phyloP scores from a whole-genome alignment of 1,140 invertebrate genomes.

The Zaprionus lachaisei region DNA sequence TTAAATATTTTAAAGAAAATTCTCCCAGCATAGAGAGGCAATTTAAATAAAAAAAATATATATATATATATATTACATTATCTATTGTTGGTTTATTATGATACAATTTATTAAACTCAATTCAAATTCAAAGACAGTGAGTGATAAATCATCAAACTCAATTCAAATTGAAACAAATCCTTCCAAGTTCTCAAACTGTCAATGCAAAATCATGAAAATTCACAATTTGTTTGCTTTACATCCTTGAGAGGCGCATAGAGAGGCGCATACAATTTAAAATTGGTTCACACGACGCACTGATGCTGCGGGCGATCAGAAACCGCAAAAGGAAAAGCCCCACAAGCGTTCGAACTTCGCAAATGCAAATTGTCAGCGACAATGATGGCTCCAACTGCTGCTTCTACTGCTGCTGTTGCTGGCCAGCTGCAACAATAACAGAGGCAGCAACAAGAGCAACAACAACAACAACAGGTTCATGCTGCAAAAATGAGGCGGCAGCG shows the following conservation, averaged over 20 bases:
- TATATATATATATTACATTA: no score
- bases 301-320: slow-evolving; percentile 28
- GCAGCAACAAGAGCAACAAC: slow-evolving; percentile 35
- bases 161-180: no score
- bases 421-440: slow-evolving; percentile 57
- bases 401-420: slow-evolving; percentile 53
- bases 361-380: slow-evolving; percentile 59
- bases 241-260: slow-evolving; percentile 25
- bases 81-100: no score
- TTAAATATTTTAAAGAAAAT: no score
- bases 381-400: slow-evolving; percentile 44
- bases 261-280: slow-evolving; percentile 2
- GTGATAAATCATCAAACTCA: no score
- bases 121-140: no score
- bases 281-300: slow-evolving; percentile 56
- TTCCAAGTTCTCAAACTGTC: neutral
- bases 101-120: no score
- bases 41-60: no score
- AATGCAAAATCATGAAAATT: neutral
- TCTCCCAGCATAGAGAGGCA: no score
- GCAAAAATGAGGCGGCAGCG: slow-evolving; percentile 39
- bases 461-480: slow-evolving; percentile 57
- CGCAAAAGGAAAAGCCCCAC: slow-evolving; percentile 74
- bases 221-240: neutral
- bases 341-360: slow-evolving; percentile 50